Conservation (phyloP, 2,797 vertebrate species). For the Microctenopoma steveboyesi region DNA sequence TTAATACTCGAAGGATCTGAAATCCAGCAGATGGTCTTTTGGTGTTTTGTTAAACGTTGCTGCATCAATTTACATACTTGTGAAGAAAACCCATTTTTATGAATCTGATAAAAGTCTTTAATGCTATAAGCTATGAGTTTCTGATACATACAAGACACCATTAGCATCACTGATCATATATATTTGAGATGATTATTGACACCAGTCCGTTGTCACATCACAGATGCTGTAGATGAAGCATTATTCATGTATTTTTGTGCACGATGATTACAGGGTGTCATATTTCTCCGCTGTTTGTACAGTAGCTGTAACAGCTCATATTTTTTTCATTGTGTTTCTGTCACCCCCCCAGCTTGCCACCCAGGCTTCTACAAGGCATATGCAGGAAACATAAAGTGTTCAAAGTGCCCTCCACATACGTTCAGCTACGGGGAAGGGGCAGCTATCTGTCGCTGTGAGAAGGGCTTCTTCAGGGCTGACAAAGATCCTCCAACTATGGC, state of each 20-base stretch:
- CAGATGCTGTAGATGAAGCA: background rate
- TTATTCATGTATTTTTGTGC: background rate
- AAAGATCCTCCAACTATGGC: slow-evolving; percentile 96
- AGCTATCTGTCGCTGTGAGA: slow-evolving; percentile 90
- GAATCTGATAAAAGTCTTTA: slow-evolving; percentile 19
- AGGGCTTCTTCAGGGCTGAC: slow-evolving; percentile 91
- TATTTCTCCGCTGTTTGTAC: slow-evolving; percentile 8
- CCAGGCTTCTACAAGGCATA: slow-evolving; percentile 96
- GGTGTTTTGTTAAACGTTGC: slow-evolving; percentile 17
- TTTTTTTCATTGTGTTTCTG: slow-evolving; percentile 41
- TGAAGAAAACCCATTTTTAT: slow-evolving; percentile 18
- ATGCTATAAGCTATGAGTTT: slow-evolving; percentile 1
- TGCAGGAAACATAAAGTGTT: slow-evolving; percentile 93
- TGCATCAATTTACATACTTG: slow-evolving; percentile 41
- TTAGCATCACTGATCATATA: no score
- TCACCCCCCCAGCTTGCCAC: slow-evolving; percentile 86
- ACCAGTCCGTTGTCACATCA: background rate
- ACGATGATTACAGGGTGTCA: background rate
- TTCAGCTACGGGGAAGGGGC: slow-evolving; percentile 89
- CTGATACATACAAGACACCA: slow-evolving; percentile 8
- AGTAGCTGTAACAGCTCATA: background rate
- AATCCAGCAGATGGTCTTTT: slow-evolving; percentile 38
- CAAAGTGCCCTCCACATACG: slow-evolving; percentile 95
- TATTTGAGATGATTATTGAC: background rate
- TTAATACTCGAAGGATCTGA: slow-evolving; percentile 15